phyloP scores from a whole-genome alignment of 1,140 invertebrate genomes.

The Bicyclus anynana region DNA sequence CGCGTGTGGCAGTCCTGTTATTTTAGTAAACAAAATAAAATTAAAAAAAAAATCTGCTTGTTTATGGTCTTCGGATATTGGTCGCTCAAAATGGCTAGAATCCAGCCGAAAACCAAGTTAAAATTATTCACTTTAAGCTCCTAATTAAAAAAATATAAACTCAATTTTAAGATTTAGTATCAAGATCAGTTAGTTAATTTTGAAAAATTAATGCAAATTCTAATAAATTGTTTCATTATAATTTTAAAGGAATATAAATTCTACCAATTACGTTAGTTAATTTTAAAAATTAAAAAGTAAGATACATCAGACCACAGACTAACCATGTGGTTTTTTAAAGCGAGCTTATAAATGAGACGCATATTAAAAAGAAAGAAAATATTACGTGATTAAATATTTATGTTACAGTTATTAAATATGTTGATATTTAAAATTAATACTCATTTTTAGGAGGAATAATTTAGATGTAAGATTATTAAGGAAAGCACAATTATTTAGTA shows the following conservation, averaged over 20 bases:
- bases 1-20: background rate
- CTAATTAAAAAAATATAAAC: background rate
- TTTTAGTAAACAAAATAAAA: too few species aligned
- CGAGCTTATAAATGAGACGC: background rate
- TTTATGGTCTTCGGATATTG: background rate
- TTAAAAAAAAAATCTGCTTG: too few species aligned
- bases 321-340: background rate
- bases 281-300: background rate
- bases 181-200: background rate
- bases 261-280: background rate
- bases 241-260: background rate
- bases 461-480: background rate
- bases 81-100: too few species aligned
- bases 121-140: too few species aligned
- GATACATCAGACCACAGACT: background rate
- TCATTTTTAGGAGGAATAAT: background rate
- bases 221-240: background rate
- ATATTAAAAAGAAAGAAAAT: background rate
- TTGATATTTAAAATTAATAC: conserved; percentile 2
- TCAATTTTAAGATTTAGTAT: background rate
- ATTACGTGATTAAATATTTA: background rate
- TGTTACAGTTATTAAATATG: background rate
- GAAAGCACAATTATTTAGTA: conserved; percentile 1
- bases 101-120: too few species aligned
- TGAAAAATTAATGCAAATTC: background rate